Base-by-base conservation (phyloP, 2,888 invertebrate species). In the Agrotis ipsilon region DNA sequence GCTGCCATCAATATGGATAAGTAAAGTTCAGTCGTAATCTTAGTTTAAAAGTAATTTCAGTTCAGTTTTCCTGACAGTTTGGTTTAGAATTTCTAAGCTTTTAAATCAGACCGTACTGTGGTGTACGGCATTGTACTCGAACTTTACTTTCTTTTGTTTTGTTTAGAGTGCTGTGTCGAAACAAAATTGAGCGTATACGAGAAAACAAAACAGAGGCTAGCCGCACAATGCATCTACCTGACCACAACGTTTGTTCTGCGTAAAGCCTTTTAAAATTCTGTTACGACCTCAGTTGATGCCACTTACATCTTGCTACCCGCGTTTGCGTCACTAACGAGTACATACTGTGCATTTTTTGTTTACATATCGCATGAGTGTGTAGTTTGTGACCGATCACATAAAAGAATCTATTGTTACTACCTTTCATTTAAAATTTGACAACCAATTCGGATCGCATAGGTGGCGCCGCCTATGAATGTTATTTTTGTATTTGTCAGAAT, bases 1-100 rank as follows among this genome's bases (percentile, higher is more conserved):
- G 21, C 11, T 49, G 32, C n/a, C 48, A 68, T 57, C 55, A 55
- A 55, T 62, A 39, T n/a, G n/a, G 60, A 61, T 66, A 66, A 45
- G 43, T 39, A 27, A 55, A 21, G 19, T 75, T 65, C 27, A 0
- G 4, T 3, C n/a, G 16, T 75, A 21, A 45, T 43, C 11, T 67
- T 16, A 32, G n/a, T n/a, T 67, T 0, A 27, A 75, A 48, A 54
- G n/a, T 21, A 19, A 46, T 54, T 46, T 45, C 46, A 24, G 27
- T 39, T 54, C 9, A 1, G 27, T 16, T 65, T 48, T 75, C 3
- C n/a, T 27, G 9, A 21, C 21, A 24, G 14, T 18, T 46, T 7
- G 1, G 11, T 62, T 49, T 18, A 19, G 19, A 45, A 24, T 46
- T 39, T 62, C 14, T 18, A 27, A 3, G 13, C 18, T 73, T 72